phyloP scores from a whole-genome alignment of 2,113 vertebrate genomes.

The Gymnobelideus leadbeateri region DNA sequence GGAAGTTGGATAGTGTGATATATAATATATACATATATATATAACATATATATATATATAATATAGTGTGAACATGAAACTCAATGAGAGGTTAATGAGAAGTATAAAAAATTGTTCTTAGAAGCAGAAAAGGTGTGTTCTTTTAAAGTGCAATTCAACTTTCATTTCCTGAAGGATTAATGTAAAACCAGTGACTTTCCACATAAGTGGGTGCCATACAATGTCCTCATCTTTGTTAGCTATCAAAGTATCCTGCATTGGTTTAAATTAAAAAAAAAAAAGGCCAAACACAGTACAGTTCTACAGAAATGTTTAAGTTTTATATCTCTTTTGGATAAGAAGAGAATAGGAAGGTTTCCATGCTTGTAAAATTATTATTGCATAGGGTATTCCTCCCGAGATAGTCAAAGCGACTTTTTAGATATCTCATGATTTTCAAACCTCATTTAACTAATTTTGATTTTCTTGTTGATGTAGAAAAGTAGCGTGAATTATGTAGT shows the following conservation, averaged over 20 bases:
- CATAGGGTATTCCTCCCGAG: not conserved
- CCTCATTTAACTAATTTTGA: not conserved
- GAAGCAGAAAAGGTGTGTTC: not conserved
- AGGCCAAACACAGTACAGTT: not conserved
- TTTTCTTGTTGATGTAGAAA: not conserved
- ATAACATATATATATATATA: too few relatives aligned
- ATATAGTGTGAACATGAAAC: too few relatives aligned
- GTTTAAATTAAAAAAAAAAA: not conserved
- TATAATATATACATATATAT: too few relatives aligned
- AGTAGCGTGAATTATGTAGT: not conserved
- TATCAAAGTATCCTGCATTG: not conserved
- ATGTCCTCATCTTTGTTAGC: not conserved
- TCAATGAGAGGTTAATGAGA: too few relatives aligned
- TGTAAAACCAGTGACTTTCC: not conserved
- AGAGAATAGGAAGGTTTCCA: not conserved
- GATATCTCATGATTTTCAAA: not conserved
- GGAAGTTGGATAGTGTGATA: too few relatives aligned
- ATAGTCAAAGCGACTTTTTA: not conserved
- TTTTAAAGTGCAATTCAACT: not conserved
- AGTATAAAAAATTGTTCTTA: too few relatives aligned
- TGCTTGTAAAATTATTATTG: not conserved
- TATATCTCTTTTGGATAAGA: not conserved
- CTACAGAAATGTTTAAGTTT: not conserved
- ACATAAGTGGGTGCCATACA: not conserved
- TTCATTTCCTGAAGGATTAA: not conserved